A percentile compares a stretch with the other conserved stretches of the same genome.
Evolutionary conservation across 2,797 vertebrate species (phyloP).

Genomic region (Liparis tanakae): DNA sequence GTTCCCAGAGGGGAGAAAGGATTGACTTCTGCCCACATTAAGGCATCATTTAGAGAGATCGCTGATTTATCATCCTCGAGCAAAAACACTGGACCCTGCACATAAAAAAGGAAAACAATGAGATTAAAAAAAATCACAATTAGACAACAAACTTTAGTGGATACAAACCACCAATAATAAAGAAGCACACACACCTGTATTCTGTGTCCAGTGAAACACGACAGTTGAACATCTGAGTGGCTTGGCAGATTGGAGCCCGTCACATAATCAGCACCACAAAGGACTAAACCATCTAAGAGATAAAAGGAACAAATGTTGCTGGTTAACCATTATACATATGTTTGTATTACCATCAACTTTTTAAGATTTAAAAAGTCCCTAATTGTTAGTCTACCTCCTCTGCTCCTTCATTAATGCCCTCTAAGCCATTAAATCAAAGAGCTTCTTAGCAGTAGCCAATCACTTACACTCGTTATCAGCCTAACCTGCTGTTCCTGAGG

Average conservation of each 20-base stretch:
- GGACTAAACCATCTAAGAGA: conserved; percentile 40
- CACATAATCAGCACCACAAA: conserved; percentile 89
- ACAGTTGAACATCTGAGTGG: conserved; percentile 92
- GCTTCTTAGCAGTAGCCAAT: not conserved
- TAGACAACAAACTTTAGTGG: not conserved
- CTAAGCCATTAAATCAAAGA: not conserved
- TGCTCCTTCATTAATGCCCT: not conserved
- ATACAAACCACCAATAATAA: not conserved
- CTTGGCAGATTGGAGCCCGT: conserved; percentile 95
- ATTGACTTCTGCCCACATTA: conserved; percentile 99
- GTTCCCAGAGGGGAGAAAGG: conserved; percentile 97
- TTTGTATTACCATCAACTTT: not conserved
- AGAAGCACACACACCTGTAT: conserved; percentile 85
- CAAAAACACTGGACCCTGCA: conserved; percentile 91
- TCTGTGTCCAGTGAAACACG: conserved; percentile 93
- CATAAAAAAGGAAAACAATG: not conserved
- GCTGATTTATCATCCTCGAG: conserved; percentile 96
- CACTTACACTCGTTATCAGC: not conserved
- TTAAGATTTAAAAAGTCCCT: not conserved
- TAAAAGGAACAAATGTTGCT: not conserved
- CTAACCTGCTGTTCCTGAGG: not conserved
- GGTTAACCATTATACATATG: not conserved
- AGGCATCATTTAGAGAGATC: conserved; percentile 93
- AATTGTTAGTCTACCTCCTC: not conserved
- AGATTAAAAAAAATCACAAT: not conserved